phyloP scores from a whole-genome alignment of 2,888 invertebrate species.

The Ptychoptera albimana region DNA sequence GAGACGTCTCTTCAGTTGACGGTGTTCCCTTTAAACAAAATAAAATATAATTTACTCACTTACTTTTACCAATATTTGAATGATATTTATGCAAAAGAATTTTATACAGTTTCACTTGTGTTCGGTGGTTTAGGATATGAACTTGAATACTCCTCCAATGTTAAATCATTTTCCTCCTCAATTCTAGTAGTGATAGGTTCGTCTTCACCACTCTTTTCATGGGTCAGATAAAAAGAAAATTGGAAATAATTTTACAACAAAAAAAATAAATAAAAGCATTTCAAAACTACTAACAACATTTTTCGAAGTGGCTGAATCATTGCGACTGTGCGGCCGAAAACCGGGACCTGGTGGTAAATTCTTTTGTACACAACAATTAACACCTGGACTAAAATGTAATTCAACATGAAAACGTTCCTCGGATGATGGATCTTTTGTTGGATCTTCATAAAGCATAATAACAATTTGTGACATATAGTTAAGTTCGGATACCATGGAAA shows the following conservation, averaged over 20 bases:
- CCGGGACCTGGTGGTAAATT: conserved; percentile 87
- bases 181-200: conserved; percentile 49
- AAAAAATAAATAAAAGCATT: conserved; percentile 4
- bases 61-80: not conserved
- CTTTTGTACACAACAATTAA: conserved; percentile 90
- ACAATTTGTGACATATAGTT: conserved; percentile 99
- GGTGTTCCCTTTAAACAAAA: conserved; percentile 7
- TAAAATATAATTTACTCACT: not conserved
- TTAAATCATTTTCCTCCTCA: conserved; percentile 51
- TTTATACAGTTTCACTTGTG: conserved; percentile 1
- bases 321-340: conserved; percentile 79
- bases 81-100: conserved; percentile 5
- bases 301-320: conserved; percentile 54
- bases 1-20: conserved; percentile 12
- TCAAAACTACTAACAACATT: conserved; percentile 31
- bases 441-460: conserved; percentile 97
- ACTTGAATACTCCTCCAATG: conserved; percentile 17
- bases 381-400: conserved; percentile 96
- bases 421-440: conserved; percentile 81
- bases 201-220: conserved; percentile 41
- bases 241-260: conserved; percentile 9
- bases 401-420: conserved; percentile 96
- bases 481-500: conserved; percentile 91
- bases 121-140: conserved; percentile 5
- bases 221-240: no score